These are phyloP conservation scores for Phortica magna DNA, from an alignment of 2,888 invertebrate genomes.

Conservation along the genomic window DNA sequence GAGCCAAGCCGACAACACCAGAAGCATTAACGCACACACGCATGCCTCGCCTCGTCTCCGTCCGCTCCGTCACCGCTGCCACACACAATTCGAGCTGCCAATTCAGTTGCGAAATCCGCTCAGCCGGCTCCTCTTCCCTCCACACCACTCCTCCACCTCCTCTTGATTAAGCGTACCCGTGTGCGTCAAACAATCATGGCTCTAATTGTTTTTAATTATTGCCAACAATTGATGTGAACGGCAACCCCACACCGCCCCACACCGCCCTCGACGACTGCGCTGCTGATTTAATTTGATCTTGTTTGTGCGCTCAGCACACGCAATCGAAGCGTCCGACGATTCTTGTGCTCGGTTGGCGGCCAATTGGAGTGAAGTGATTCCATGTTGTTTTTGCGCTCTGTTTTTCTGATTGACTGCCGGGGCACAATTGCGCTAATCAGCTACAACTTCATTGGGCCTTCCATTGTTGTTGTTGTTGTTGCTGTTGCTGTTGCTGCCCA, in stretches of 20 bases:
- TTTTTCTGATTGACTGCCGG: background rate
- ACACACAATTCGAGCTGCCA: background rate
- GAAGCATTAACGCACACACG: conserved; percentile 34
- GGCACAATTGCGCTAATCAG: conserved; percentile 55
- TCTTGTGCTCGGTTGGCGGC: background rate
- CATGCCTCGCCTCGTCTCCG: background rate
- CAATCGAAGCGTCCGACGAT: background rate
- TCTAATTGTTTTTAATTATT: conserved; percentile 38
- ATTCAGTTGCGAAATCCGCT: conserved; percentile 9
- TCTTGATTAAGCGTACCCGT: background rate
- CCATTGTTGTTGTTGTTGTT: conserved; percentile 30
- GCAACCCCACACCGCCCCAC: background rate
- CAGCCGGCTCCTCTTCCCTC: background rate
- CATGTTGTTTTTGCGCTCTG: background rate
- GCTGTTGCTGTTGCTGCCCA: conserved; percentile 36
- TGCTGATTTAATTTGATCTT: conserved; percentile 4
- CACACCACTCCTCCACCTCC: no score
- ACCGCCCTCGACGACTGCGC: background rate
- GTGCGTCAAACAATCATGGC: conserved; percentile 10
- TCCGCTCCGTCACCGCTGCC: background rate
- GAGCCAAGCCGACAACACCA: conserved; percentile 14
- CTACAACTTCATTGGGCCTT: conserved; percentile 64
- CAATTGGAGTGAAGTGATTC: conserved; percentile 12
- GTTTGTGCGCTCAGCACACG: background rate
- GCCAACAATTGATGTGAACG: background rate